Conservation (phyloP, 2,888 invertebrate genomes). For the Cartodere bifasciata region DNA sequence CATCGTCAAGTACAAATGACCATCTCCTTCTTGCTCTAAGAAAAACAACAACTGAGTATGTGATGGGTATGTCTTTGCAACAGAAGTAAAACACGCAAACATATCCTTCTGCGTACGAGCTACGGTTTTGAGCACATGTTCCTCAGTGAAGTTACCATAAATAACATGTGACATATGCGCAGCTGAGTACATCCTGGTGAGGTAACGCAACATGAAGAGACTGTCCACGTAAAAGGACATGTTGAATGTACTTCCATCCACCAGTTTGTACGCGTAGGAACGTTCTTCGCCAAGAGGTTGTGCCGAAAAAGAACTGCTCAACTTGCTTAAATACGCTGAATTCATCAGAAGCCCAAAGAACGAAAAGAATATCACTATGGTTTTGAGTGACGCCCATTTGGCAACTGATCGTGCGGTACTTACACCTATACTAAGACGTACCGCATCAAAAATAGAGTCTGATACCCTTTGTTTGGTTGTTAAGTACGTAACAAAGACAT, state of each 20-base stretch:
- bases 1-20: constrained; percentile 9
- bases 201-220: not conserved
- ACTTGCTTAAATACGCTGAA: constrained; percentile 17
- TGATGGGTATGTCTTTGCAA: not conserved
- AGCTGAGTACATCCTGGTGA: too few species aligned
- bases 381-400: constrained; percentile 9
- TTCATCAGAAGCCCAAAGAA: constrained; percentile 15
- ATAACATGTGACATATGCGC: too few species aligned
- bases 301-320: constrained; percentile 18
- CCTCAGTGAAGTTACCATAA: not conserved
- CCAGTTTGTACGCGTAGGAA: too few species aligned
- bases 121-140: not conserved
- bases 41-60: too few species aligned
- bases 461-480: too few species aligned
- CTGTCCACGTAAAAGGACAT: not conserved
- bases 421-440: constrained; percentile 10
- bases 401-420: too few species aligned
- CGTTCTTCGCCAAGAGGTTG: not conserved
- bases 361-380: constrained; percentile 14
- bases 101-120: not conserved
- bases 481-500: too few species aligned
- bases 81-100: not conserved
- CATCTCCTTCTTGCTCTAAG: not conserved
- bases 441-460: not conserved
- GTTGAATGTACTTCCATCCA: too few species aligned